Evolutionary conservation across 2,113 vertebrate species (phyloP), one percentile per base, ranked within the genome.

Genomic region (Condylura cristata): DNA sequence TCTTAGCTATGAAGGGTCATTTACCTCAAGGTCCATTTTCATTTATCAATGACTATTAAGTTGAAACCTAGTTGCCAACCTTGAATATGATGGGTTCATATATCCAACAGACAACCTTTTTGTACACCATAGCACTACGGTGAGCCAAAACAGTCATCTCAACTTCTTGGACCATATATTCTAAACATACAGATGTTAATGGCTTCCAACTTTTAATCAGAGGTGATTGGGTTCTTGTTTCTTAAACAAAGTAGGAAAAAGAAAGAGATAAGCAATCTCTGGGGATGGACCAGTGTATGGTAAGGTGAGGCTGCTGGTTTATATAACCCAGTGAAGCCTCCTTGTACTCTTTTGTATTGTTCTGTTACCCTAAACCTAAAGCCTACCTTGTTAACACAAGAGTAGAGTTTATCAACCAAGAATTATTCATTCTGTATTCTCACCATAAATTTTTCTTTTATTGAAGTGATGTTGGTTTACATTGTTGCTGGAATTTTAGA

Each of bases 1-100:
- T 92, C 86, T 94, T 92, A 94, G 89, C 86, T 90, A 37, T 28
- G 65, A 94, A 66, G 16, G 17, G 32, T 86, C 61, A 87, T 51
- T 94, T 78, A 53, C 71, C 41, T 30, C 41, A 51, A 78, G 20
- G 17, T 39, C 44, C 18, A 41, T 84, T 87, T 86, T 83, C 61
- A 76, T 72, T 90, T 90, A 83, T 41, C 61, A 56, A 46, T 53
- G 86, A 72, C n/a, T 1, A 53, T 44, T 68, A 37, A 34, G 22
- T 68, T 85, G 78, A 76, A 85, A 82, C 18, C 56, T 66, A 46
- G 51, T 44, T 76, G 74, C 75, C 81, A 75, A 89, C 44, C 39
- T 72, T 75, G 41, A 82, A 51, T 66, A 6, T 71, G 56, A 44
- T 17, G 32, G 61, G 75, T 44, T 61, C 10, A 20, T 63, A 65